Evolutionary conservation across 2,888 invertebrate species (phyloP).

Genomic region (Stenodera caucasica): DNA sequence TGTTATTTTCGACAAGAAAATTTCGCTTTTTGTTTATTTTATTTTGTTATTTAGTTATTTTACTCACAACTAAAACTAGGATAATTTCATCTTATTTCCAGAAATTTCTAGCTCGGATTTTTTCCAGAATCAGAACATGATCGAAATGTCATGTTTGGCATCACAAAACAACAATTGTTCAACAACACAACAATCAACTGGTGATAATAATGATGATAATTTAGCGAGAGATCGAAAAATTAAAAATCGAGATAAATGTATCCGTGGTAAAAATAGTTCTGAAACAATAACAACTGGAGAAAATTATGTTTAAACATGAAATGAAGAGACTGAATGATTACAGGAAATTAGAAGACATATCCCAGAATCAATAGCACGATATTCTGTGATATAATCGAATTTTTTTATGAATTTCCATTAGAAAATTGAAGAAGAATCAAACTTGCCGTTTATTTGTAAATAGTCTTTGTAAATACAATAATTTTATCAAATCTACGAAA

Average conservation of each 20-base stretch:
- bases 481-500: slow-evolving; percentile 13
- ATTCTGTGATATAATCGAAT: not conserved
- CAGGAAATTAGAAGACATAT: not conserved
- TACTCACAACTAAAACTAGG: slow-evolving; percentile 56
- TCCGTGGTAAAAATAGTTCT: slow-evolving; percentile 28
- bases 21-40: slow-evolving; percentile 36
- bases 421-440: not conserved
- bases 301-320: slow-evolving; percentile 34
- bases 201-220: slow-evolving; percentile 18
- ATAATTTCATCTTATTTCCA: slow-evolving; percentile 56
- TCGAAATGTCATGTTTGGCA: slow-evolving; percentile 70
- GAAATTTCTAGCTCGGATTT: slow-evolving; percentile 58
- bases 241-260: slow-evolving; percentile 32
- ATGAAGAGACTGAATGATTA: slow-evolving; percentile 1
- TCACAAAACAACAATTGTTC: slow-evolving; percentile 66
- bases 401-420: not conserved
- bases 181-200: slow-evolving; percentile 18
- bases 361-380: not conserved
- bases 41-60: slow-evolving; percentile 36
- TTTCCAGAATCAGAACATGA: slow-evolving; percentile 61
- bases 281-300: slow-evolving; percentile 35
- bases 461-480: slow-evolving; percentile 13
- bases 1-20: not conserved
- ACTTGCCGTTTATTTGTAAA: slow-evolving; percentile 26
- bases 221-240: slow-evolving; percentile 30